Evolutionary conservation across 2,113 vertebrate genomes (phyloP).

Genomic region (Donacobius atricapilla): DNA sequence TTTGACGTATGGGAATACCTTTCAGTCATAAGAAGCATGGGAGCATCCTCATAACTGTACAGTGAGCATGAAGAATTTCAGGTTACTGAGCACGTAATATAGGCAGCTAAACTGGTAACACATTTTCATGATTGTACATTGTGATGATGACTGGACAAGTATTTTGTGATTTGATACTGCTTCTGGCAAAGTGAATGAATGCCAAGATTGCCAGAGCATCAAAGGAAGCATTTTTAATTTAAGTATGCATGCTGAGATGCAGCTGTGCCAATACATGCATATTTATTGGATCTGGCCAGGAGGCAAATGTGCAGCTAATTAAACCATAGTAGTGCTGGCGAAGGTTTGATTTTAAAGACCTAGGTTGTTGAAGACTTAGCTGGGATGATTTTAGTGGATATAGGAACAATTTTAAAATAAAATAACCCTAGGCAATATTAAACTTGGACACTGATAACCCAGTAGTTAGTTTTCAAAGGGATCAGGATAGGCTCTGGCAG

Average conservation of each 20-base stretch:
- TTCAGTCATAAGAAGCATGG: background rate
- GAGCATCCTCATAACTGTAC: background rate
- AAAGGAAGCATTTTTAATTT: conserved; percentile 75
- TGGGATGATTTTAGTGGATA: conserved; percentile 14
- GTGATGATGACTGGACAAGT: conserved; percentile 54
- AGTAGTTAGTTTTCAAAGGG: background rate
- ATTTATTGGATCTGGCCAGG: conserved; percentile 75
- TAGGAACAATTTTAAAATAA: conserved; percentile 45
- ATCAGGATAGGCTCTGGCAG: background rate
- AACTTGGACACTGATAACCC: background rate
- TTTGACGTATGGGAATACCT: background rate
- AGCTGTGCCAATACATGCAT: conserved; percentile 75
- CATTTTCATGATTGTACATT: conserved; percentile 35
- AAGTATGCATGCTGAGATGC: conserved; percentile 75
- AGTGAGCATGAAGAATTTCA: background rate
- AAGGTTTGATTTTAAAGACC: conserved; percentile 40
- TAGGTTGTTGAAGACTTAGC: background rate
- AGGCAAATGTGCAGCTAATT: conserved; percentile 72
- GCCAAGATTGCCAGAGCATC: conserved; percentile 69
- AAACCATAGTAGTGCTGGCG: conserved; percentile 63
- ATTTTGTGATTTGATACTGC: conserved; percentile 68
- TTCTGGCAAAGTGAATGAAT: conserved; percentile 69
- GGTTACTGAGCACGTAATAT: background rate
- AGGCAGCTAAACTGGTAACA: conserved; percentile 2
- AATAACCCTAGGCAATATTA: conserved; percentile 21